Evolutionary conservation across 2,888 invertebrate species (phyloP).

Genomic region (Cryptus armator): DNA sequence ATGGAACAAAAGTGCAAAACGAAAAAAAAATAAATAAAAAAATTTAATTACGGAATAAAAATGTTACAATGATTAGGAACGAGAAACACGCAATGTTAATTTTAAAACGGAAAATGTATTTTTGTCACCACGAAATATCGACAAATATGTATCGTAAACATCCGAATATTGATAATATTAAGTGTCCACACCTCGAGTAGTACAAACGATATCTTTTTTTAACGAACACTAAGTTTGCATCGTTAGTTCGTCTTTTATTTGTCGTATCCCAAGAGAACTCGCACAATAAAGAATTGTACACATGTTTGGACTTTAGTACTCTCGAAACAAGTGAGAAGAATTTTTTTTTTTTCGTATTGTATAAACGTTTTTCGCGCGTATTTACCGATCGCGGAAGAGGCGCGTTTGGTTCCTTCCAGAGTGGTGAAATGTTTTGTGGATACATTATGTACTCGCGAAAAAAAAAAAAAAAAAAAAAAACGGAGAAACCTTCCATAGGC

Average conservation of each 20-base stretch:
- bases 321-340: slow-evolving; percentile 22
- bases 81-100: too few species aligned
- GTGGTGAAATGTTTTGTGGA: slow-evolving; percentile 16
- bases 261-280: background rate
- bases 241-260: slow-evolving; percentile 8
- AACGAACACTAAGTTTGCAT: background rate
- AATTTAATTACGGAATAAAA: too few species aligned
- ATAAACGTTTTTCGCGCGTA: background rate
- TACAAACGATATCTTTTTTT: too few species aligned
- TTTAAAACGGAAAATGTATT: too few species aligned
- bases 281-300: background rate
- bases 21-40: too few species aligned
- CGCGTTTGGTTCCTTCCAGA: background rate
- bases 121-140: too few species aligned
- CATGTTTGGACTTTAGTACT: slow-evolving; percentile 8
- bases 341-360: background rate
- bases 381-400: background rate
- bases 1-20: too few species aligned
- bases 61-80: too few species aligned
- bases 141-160: too few species aligned
- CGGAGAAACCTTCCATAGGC: background rate
- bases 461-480: background rate
- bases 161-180: too few species aligned
- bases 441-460: background rate
- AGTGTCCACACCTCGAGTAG: too few species aligned